Base-by-base conservation (phyloP, 2,797 vertebrate genomes). In the Fundulus diaphanus region DNA sequence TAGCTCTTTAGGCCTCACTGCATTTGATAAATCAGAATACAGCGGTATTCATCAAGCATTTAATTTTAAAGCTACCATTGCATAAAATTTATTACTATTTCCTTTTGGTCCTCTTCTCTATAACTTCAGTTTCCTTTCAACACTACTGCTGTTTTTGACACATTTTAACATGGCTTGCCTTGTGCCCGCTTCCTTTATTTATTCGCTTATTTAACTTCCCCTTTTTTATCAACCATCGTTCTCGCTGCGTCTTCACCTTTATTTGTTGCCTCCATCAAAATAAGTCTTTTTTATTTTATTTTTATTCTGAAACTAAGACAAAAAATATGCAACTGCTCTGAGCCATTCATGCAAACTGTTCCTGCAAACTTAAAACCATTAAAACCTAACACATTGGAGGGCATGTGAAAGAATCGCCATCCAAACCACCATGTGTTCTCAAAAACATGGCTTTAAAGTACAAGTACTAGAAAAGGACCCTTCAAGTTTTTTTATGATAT, bases 151-250 rank as follows among this genome's bases (percentile, higher is more conserved):
- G 18, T 40, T 42, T 42, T 42, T 7, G 24, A 42, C 37, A 1
- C 63, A 27, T 66, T 66, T 66, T n/a, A 65, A 65, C n/a, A 22
- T 33, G 37, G 61, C 61, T 24, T 65, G 33, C 63, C 13, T 65
- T n/a, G 6, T 40, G 35, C 22, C 11, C 1, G 31, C 63, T 16
- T 66, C 59, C 59, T 63, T 24, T 66, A n/a, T 11, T 42, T 42
- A 8, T 7, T 16, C 37, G 42, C 22, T n/a, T 24, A 42, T 66
- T 22, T 24, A 22, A 5, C 61, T 15, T 42, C 33, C 42, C 22
- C 11, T 40, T 65, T 40, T 33, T 37, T 35, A 37, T 35, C 7
- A 3, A 61, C 59, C 33, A 35, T 1, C 6, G 22, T 63, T 24
- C 31, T 63, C 33, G 20, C 48, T 51, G 6, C 1, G 5, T 51